Base-by-base conservation (phyloP, 2,888 invertebrate genomes). In the Scaptomyza flava region DNA sequence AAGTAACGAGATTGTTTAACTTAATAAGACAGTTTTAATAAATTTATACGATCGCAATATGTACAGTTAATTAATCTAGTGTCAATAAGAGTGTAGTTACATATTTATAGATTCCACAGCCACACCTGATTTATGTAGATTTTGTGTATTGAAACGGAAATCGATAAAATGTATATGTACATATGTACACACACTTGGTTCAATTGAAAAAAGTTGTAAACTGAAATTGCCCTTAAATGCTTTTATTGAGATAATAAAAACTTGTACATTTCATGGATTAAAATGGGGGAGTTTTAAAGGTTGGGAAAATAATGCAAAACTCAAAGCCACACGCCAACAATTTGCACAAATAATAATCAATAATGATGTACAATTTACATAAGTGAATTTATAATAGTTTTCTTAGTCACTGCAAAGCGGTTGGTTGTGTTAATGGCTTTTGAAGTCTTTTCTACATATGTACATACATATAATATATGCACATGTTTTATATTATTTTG, bases 341-440 rank as follows among this genome's bases (percentile, higher is more conserved):
- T 42, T 23, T 60, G 34, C 14, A 42, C 30, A 14, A 59, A 58
- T 27, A 46, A 23, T 31, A 45, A 63, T 30, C 12, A 27, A 58
- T 75, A 77, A 72, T 57, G 30, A 47, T 73, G 58, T 27, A 52
- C 38, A 62, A 78, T 69, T 60, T 75, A 75, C 63, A 68, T 68
- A 60, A 59, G 50, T 54, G 14, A 33, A 57, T 67, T 60, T 43
- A 33, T 48, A 54, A 64, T 59, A 47, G 54, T 72, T 38, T 38
- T 34, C 6, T 38, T 63, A 62, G 58, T 56, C 54, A 63, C 42
- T 31, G 38, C 34, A 64, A 48, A 52, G 50, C 12, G 66, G 23
- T 41, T 56, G 66, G 23, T 41, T 56, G 50, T 47, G 45, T 42
- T 62, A 34, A 34, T 65, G 27, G 17, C 23, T 50, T 57, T 31